Conservation (phyloP, 2,797 vertebrate genomes). For the Enteromius mattozi region DNA sequence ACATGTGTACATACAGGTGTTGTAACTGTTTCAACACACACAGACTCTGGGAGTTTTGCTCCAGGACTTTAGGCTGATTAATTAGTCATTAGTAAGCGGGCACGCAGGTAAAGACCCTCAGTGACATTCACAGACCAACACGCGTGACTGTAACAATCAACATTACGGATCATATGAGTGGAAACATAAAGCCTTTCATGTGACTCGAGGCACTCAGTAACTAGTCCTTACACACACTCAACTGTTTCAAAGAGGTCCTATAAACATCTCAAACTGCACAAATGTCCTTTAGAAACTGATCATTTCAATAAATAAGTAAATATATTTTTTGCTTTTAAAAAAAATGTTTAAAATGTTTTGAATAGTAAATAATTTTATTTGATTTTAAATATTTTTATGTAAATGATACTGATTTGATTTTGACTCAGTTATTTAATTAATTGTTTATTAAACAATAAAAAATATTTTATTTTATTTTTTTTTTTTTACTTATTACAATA, state of each 20-base stretch:
- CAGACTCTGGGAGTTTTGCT: background rate
- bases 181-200: background rate
- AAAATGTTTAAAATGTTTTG: background rate
- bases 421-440: too few species aligned
- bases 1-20: too few species aligned
- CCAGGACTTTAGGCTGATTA: background rate
- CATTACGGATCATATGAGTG: background rate
- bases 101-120: background rate
- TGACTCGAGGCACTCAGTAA: background rate
- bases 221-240: background rate
- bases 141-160: background rate
- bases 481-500: too few species aligned
- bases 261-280: background rate
- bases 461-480: too few species aligned
- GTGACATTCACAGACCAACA: background rate
- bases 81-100: background rate
- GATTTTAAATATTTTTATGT: too few species aligned
- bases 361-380: background rate
- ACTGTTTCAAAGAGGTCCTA: background rate
- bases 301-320: background rate
- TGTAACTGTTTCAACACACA: background rate
- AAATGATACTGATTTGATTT: too few species aligned
- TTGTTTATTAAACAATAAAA: too few species aligned
- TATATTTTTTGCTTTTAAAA: too few species aligned
- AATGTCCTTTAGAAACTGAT: background rate